Conservation (phyloP, 1,140 invertebrate species). For the Rhopalosiphum padi region DNA sequence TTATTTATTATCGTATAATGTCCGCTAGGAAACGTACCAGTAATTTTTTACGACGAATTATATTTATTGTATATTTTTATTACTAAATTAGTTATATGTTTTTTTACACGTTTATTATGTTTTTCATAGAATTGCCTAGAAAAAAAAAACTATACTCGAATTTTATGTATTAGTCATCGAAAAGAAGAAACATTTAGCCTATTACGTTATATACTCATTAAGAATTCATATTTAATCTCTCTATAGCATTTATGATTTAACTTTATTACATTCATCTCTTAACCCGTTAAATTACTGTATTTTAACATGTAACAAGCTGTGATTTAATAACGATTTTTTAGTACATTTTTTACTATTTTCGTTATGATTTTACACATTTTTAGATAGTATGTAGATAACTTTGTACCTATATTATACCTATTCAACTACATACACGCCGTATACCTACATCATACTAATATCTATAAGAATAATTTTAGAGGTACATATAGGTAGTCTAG, state of each 20-base stretch:
- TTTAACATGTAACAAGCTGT: neutral
- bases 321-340: neutral
- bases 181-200: neutral
- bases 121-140: neutral
- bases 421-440: neutral
- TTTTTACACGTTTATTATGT: slow-evolving; percentile 20
- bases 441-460: neutral
- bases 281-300: neutral
- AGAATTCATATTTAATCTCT: neutral
- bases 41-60: neutral
- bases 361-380: neutral
- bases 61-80: slow-evolving; percentile 19
- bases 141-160: neutral
- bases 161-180: neutral
- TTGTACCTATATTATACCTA: neutral
- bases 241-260: neutral
- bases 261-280: neutral
- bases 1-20: neutral
- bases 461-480: neutral
- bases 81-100: neutral
- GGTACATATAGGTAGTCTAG: neutral
- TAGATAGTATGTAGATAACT: neutral
- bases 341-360: slow-evolving; percentile 13
- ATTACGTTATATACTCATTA: neutral
- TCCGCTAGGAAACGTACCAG: neutral